Conservation (phyloP, 2,113 vertebrate species). For the Lampris incognitus region DNA sequence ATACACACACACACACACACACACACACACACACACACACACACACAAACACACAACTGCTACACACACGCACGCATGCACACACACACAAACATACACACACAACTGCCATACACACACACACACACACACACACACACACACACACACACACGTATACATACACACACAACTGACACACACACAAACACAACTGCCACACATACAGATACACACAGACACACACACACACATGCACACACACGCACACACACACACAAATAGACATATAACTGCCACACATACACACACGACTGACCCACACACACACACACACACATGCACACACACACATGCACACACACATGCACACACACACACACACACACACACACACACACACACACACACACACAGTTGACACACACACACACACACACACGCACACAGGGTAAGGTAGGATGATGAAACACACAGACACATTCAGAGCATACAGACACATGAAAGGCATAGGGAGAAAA, state of each 20-base stretch:
- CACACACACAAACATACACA: no score
- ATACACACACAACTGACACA: no score
- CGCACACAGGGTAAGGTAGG: constrained; percentile 1
- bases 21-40: not conserved
- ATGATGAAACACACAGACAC: constrained; percentile 26
- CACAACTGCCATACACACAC: not conserved
- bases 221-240: constrained; percentile 4
- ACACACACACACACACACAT: constrained; percentile 1
- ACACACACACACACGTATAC: not conserved
- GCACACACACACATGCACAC: constrained; percentile 4
- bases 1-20: not conserved
- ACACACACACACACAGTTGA: not conserved
- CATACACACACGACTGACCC: not conserved
- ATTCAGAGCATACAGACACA: constrained; percentile 25
- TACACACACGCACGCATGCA: no score
- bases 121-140: not conserved
- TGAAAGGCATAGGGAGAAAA: not conserved
- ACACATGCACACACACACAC: not conserved
- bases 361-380: not conserved
- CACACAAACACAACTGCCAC: no score
- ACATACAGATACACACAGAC: not conserved
- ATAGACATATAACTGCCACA: no score
- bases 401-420: not conserved
- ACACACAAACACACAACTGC: no score
- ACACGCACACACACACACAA: not conserved